Conservation (phyloP, 2,888 invertebrate species). For the Brenthis ino region DNA sequence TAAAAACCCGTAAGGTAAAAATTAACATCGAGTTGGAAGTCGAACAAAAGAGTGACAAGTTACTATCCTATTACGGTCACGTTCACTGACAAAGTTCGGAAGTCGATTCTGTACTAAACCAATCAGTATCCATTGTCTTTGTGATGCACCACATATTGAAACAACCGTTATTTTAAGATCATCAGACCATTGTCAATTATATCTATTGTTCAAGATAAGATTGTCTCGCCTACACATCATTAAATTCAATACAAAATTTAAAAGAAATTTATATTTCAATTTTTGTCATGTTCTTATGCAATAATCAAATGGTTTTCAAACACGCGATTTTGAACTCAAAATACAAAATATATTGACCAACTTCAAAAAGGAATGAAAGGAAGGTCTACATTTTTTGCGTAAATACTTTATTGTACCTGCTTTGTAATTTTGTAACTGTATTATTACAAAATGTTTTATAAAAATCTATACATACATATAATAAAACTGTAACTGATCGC, state of each 20-base stretch:
- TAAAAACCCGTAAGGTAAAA: too few relatives aligned
- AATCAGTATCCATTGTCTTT: constrained; percentile 74
- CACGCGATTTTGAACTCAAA: too few relatives aligned
- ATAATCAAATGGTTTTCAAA: not conserved
- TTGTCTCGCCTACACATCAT: constrained; percentile 34
- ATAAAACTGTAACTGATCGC: too few relatives aligned
- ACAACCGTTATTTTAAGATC: constrained; percentile 44
- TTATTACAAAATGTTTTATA: not conserved
- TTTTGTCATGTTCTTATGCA: not conserved
- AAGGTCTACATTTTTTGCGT: too few relatives aligned
- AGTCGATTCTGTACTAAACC: constrained; percentile 72
- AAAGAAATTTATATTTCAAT: not conserved
- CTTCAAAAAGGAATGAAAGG: too few relatives aligned
- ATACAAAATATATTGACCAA: too few relatives aligned
- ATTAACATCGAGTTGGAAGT: not conserved
- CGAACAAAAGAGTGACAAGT: constrained; percentile 50
- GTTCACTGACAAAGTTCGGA: constrained; percentile 60
- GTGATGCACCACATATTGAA: constrained; percentile 56
- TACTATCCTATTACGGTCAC: constrained; percentile 65
- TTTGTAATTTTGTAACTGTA: too few relatives aligned
- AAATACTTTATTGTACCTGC: too few relatives aligned
- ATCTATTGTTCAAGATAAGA: constrained; percentile 27
- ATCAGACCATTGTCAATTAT: constrained; percentile 37
- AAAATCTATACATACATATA: not conserved
- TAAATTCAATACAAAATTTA: constrained; percentile 7